Evolutionary conservation across 1,140 invertebrate genomes (phyloP), one percentile per base, ranked within the genome.

Genomic region (Anastatus disparis): DNA sequence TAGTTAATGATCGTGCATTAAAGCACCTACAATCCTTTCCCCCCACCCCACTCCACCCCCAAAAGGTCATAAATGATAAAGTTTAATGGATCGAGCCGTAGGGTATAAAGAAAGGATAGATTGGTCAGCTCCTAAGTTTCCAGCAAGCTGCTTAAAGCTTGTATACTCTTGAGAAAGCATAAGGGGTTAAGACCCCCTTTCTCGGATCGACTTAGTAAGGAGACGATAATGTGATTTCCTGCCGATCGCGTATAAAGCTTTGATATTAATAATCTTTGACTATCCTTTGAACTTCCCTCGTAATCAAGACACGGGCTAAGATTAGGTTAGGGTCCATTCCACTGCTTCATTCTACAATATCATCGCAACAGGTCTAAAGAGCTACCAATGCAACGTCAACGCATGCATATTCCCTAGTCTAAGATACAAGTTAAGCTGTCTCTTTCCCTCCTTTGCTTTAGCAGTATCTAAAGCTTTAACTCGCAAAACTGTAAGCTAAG

Each of bases 211-310:
- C 65, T 59, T 40, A 26, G 65, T n/a, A n/a, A n/a, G n/a, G n/a
- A 35, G 29, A 35, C 67, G 58, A 53, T 69, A 69, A 69, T 62
- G 48, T 48, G 35, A 69, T 69, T 69, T 53, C n/a, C 29, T n/a
- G n/a, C n/a, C 65, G 55, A 50, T 50, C 53, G 53, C 40, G 50
- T 31, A 20, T 40, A 12, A 10, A 48, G 48, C 31, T 24, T 59
- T 44, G 44, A 52, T 69, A 69, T 69, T 69, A 69, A 69, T 69
- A 69, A 69, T 69, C 56, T 31, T 46, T 42, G 55, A 58, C 50
- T 53, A 13, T 29, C n/a, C n/a, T n/a, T n/a, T n/a, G n/a, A n/a
- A n/a, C n/a, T 50, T 22, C 29, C 42, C 52, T n/a, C 53, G 66
- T 69, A 61, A 67, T 67, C 53, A 67, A 58, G 64, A 56, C 38